Percentiles rank a stretch among this genome's conserved stretches.
These are phyloP conservation scores for Galago senegalensis DNA, from an alignment of 2,797 vertebrate species.

Conservation along the genomic window DNA sequence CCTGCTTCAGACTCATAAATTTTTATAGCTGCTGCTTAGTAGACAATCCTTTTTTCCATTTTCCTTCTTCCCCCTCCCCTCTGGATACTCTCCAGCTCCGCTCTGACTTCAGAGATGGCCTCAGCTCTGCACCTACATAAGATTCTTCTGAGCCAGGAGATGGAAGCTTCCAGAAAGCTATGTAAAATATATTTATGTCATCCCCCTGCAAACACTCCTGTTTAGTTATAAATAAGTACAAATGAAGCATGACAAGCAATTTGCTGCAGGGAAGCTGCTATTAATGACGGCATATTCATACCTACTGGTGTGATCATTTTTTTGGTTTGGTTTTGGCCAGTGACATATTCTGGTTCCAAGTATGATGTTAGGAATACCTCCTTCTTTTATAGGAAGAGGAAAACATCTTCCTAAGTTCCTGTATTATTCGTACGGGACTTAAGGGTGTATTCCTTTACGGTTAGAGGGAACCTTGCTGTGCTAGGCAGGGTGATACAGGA, in stretches of 20 bases:
- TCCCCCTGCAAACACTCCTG: constrained; percentile 77
- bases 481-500: background rate
- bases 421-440: background rate
- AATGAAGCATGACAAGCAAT: constrained; percentile 89
- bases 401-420: background rate
- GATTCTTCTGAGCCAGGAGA: constrained; percentile 22
- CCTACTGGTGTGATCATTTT: constrained; percentile 75
- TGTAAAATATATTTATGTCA: constrained; percentile 81
- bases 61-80: background rate
- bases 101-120: background rate
- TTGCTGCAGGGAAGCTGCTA: constrained; percentile 86
- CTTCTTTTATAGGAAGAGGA: constrained; percentile 44
- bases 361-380: constrained; percentile 69
- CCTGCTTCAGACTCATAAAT: constrained; percentile 76
- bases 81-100: background rate
- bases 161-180: constrained; percentile 53
- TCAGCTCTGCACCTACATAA: constrained; percentile 12
- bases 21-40: constrained; percentile 74
- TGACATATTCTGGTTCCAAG: constrained; percentile 77
- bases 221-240: constrained; percentile 87
- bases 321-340: constrained; percentile 63
- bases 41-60: constrained; percentile 35
- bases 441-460: background rate
- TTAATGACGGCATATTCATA: constrained; percentile 87
- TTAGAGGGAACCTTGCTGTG: background rate